A percentile compares a stretch with the other conserved stretches of the same genome.
These are phyloP conservation scores for Agrochola lota DNA, from an alignment of 2,888 invertebrate species.

Conservation along the genomic window DNA sequence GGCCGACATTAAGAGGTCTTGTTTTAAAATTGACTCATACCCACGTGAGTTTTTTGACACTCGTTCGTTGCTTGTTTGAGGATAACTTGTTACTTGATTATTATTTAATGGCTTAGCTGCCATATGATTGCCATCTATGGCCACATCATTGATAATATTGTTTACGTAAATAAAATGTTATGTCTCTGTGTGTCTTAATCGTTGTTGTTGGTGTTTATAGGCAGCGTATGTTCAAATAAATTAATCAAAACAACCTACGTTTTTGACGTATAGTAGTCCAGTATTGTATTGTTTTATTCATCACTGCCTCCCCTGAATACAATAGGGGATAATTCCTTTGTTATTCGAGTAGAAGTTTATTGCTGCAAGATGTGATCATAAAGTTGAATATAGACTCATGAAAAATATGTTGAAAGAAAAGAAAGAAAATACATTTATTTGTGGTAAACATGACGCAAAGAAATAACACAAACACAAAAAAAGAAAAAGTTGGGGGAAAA, in stretches of 20 bases:
- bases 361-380: background rate
- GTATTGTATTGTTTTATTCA: background rate
- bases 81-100: conserved; percentile 25
- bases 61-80: conserved; percentile 3
- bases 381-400: conserved; percentile 27
- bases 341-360: background rate
- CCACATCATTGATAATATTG: background rate
- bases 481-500: no score
- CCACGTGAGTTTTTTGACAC: conserved; percentile 40
- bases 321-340: background rate
- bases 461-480: no score
- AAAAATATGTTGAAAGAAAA: background rate
- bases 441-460: no score
- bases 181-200: background rate
- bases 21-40: conserved; percentile 41
- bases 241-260: background rate
- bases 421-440: no score
- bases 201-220: background rate
- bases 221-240: background rate
- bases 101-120: conserved; percentile 14
- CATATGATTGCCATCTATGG: background rate
- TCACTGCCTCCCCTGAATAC: background rate
- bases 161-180: background rate
- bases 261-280: background rate
- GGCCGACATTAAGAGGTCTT: conserved; percentile 42